A percentile compares a stretch with the other conserved stretches of the same genome.
Conservation (phyloP, 1,140 invertebrate genomes). For the Heliothis virescens region DNA sequence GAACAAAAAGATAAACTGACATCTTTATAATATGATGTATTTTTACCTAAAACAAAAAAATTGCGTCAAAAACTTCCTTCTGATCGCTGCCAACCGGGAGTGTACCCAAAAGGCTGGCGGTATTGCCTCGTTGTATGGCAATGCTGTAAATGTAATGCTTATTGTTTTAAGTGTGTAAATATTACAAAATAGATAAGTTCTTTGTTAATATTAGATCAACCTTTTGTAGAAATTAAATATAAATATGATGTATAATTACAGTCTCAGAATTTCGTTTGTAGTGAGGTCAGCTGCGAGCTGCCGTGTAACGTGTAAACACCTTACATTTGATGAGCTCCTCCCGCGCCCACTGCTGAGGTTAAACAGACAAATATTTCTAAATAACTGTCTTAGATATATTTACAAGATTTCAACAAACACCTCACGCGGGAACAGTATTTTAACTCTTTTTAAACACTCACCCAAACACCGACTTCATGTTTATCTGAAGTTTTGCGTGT, state of each 20-base stretch:
- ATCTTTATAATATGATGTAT: not conserved
- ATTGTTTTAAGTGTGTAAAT: too few species aligned
- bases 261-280: not conserved
- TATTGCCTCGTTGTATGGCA: too few species aligned
- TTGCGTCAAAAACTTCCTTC: too few species aligned
- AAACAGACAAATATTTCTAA: conserved; percentile 10
- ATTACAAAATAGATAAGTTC: too few species aligned
- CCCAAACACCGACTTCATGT: not conserved
- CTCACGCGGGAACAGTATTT: not conserved
- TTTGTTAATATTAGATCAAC: too few species aligned
- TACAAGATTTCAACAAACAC: not conserved
- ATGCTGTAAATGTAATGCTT: too few species aligned
- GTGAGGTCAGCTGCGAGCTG: not conserved
- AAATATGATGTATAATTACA: not conserved
- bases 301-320: not conserved
- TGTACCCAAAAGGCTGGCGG: too few species aligned
- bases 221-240: too few species aligned
- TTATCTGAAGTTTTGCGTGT: not conserved
- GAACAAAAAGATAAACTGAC: not conserved
- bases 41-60: too few species aligned
- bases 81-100: too few species aligned
- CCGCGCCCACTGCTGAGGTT: not conserved
- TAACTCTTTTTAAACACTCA: not conserved
- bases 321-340: not conserved
- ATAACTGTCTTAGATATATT: not conserved